Evolutionary conservation across 2,113 vertebrate species (phyloP), one percentile per base, ranked within the genome.

Genomic region (Pseudopipra pipra): DNA sequence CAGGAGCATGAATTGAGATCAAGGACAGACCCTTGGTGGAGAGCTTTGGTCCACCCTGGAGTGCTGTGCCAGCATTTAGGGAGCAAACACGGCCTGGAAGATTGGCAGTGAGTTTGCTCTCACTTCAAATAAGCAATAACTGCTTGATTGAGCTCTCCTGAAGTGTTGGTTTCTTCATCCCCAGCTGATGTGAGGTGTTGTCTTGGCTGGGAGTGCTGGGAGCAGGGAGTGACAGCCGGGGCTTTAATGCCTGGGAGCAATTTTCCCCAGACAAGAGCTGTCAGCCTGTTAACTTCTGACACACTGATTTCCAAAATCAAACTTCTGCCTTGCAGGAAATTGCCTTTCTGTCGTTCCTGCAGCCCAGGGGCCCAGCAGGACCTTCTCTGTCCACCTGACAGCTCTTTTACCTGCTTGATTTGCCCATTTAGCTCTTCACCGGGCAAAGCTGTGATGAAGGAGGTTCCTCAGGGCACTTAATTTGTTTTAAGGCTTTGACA

Each of bases 1-100:
- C 0, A 0, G 84, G 65, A 80, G 51, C 7, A 0, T 0, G 11
- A 49, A 21, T 55, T 0, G 1, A 59, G 71, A 43, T 65, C 39
- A 3, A 65, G 33, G 8, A 1, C 47, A 46, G 37, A 30, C 5
- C 54, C 30, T 25, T 33, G 52, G 23, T 74, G 44, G 12, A 31
- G 30, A 83, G 41, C 58, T 70, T 35, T 46, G 30, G 37, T 61
- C 52, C 61, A 3, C 37, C 20, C 41, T 1, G 3, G 27, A 21
- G 27, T 3, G 3, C 44, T 58, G 51, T 20, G n/a, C 33, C 12
- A 14, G 44, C 31, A 3, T 11, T 6, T 11, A 46, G 52, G 41
- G 49, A 80, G 67, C 37, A 68, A 39, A 31, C 28, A 1, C 4
- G 44, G 71, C 22, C 74, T 41, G 46, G 58, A 51, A n/a, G 44